These are phyloP conservation scores for Cheilosia soror DNA, from an alignment of 2,888 invertebrate genomes.

Conservation along the genomic window DNA sequence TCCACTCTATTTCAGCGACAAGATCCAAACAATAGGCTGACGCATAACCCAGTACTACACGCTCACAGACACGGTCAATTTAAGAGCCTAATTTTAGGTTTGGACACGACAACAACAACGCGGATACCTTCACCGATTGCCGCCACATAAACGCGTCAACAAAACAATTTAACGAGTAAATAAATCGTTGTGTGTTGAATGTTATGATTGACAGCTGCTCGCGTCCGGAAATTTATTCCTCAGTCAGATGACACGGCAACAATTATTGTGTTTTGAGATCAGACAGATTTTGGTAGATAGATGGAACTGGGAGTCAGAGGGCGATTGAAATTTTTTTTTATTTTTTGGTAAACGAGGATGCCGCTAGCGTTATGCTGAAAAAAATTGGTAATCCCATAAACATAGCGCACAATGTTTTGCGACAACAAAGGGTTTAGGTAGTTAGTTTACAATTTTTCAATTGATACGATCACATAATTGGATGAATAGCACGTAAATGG, in stretches of 20 bases:
- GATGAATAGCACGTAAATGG: constrained; percentile 7
- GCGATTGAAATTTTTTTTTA: not conserved
- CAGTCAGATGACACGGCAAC: constrained; percentile 49
- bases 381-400: constrained; percentile 17
- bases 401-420: not conserved
- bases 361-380: constrained; percentile 2
- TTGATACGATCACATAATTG: constrained; percentile 5
- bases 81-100: constrained; percentile 59
- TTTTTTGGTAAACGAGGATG: not conserved
- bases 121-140: constrained; percentile 11
- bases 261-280: constrained; percentile 17
- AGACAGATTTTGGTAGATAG: not conserved
- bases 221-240: constrained; percentile 42
- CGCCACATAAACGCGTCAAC: constrained; percentile 54
- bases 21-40: constrained; percentile 30
- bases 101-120: not conserved
- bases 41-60: constrained; percentile 8
- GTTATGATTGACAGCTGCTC: constrained; percentile 59
- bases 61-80: constrained; percentile 66
- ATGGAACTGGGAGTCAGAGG: constrained; percentile 7
- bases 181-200: constrained; percentile 45
- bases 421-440: constrained; percentile 32
- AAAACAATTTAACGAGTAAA: constrained; percentile 62
- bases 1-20: constrained; percentile 4
- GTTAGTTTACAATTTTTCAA: constrained; percentile 19